Percentiles rank a stretch among this genome's conserved stretches.
Conservation (phyloP, 2,888 invertebrate genomes). For the Leptura quadrifasciata region DNA sequence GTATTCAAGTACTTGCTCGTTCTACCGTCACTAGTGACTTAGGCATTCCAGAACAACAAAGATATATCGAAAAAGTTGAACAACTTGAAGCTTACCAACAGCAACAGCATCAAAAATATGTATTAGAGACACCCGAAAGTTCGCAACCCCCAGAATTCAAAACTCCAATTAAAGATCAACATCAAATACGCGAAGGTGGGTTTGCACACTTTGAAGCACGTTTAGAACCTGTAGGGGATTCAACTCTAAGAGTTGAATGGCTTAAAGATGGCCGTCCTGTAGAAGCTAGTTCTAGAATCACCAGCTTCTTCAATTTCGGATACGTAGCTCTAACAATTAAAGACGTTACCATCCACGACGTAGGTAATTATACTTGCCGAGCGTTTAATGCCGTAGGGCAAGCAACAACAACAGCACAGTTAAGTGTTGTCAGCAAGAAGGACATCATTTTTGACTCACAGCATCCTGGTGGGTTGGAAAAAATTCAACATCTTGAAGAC, state of each 20-base stretch:
- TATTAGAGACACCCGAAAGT: constrained; percentile 87
- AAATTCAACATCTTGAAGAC: constrained; percentile 93
- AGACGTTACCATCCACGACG: constrained; percentile 91
- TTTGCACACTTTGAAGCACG: constrained; percentile 97
- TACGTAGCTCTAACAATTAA: constrained; percentile 96
- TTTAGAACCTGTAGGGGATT: constrained; percentile 94
- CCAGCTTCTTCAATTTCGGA: constrained; percentile 95
- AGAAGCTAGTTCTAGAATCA: constrained; percentile 94
- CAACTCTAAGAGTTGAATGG: constrained; percentile 94
- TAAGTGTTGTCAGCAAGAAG: constrained; percentile 89
- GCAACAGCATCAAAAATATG: constrained; percentile 86
- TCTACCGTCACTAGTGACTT: constrained; percentile 91
- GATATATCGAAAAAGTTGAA: constrained; percentile 94
- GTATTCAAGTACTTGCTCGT: constrained; percentile 83
- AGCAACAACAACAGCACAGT: constrained; percentile 87
- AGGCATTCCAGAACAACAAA: constrained; percentile 89
- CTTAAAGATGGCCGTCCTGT: constrained; percentile 92
- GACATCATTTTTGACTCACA: constrained; percentile 93
- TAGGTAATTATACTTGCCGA: constrained; percentile 91
- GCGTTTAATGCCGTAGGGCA: constrained; percentile 92
- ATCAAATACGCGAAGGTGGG: constrained; percentile 91
- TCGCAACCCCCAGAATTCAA: constrained; percentile 90
- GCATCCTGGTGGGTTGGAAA: constrained; percentile 93
- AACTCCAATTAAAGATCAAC: constrained; percentile 91
- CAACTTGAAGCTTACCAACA: constrained; percentile 92